Conservation (phyloP, 1,140 invertebrate species). For the Araneus ventricosus region DNA sequence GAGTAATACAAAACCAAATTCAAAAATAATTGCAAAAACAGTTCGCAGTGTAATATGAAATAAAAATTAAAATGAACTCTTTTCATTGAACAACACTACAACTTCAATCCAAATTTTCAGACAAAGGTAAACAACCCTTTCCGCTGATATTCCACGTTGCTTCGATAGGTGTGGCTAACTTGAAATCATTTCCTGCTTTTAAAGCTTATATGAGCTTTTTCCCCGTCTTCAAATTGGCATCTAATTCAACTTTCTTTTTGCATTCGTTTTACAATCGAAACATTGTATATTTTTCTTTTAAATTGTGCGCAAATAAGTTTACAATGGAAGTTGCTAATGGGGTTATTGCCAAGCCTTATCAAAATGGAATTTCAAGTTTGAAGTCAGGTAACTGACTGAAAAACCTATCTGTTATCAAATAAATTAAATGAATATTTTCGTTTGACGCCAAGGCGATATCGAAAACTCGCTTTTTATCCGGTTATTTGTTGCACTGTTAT, state of each 20-base stretch:
- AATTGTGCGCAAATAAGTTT: neutral
- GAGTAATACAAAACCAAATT: no score
- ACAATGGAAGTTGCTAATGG: slow-evolving; percentile 38
- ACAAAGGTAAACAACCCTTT: slow-evolving; percentile 51
- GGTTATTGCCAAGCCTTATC: slow-evolving; percentile 31
- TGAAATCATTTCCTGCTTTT: neutral
- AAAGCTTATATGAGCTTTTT: slow-evolving; percentile 1
- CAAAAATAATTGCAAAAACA: neutral
- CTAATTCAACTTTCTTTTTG: neutral
- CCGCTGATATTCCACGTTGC: slow-evolving; percentile 13
- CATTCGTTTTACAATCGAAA: neutral
- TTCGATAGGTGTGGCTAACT: neutral
- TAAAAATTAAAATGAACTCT: neutral
- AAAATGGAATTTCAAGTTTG: slow-evolving; percentile 38
- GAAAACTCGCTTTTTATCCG: neutral
- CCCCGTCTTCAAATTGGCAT: neutral
- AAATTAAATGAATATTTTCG: neutral
- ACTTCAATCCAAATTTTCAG: slow-evolving; percentile 2
- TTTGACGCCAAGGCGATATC: neutral
- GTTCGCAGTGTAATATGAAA: neutral
- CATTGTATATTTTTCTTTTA: neutral
- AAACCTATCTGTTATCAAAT: neutral
- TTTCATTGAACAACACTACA: neutral
- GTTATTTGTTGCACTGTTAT: neutral
- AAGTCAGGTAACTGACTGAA: slow-evolving; percentile 6